Conservation (phyloP, 2,113 vertebrate genomes). For the Oriolus oriolus region DNA sequence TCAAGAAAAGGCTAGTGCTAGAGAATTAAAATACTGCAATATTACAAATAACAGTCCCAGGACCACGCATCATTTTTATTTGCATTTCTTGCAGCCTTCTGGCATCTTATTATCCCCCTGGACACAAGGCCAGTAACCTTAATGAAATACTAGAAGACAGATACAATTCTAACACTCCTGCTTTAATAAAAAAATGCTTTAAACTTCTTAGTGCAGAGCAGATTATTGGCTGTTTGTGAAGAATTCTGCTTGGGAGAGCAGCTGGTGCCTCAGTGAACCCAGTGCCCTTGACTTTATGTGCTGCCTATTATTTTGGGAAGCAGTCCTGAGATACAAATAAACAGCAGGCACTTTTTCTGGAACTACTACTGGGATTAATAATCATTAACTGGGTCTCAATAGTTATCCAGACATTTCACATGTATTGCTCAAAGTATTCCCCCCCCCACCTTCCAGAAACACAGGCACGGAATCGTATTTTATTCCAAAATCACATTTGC, state of each 20-base stretch:
- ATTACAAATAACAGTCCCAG: background rate
- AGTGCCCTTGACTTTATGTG: background rate
- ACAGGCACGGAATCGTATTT: background rate
- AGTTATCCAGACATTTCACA: background rate
- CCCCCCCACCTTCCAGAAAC: background rate
- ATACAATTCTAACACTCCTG: background rate
- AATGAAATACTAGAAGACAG: conserved; percentile 14
- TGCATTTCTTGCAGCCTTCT: background rate
- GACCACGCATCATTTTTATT: background rate
- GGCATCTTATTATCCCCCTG: background rate
- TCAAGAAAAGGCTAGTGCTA: background rate
- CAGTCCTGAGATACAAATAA: background rate
- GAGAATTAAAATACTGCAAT: background rate
- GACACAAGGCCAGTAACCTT: background rate
- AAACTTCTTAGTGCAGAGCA: background rate
- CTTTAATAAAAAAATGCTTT: background rate
- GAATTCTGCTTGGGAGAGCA: background rate
- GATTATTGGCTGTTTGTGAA: background rate
- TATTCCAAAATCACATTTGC: accelerated
- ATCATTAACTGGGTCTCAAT: background rate
- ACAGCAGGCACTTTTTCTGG: background rate
- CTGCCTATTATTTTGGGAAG: background rate
- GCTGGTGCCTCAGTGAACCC: background rate
- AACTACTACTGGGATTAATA: background rate
- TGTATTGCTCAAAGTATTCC: background rate